phyloP scores from a whole-genome alignment of 2,113 vertebrate genomes.

The Erpornis zantholeuca region DNA sequence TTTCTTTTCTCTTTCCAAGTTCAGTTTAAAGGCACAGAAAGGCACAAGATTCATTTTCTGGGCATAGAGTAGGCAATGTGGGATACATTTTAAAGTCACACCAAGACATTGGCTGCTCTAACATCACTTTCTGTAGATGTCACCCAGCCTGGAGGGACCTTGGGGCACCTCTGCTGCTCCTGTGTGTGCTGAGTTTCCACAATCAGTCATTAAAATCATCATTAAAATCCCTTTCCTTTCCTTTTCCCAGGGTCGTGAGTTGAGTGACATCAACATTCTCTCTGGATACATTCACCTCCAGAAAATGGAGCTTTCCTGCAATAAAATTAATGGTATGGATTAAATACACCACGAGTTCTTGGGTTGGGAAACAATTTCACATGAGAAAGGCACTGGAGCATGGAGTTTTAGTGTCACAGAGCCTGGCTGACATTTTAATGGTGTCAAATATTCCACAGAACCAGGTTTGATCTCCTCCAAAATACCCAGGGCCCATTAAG shows the following conservation, averaged over 20 bases:
- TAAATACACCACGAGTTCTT: neutral
- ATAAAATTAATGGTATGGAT: constrained; percentile 88
- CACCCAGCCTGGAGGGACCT: neutral
- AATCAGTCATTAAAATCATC: neutral
- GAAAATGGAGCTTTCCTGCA: constrained; percentile 86
- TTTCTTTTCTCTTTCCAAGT: no score
- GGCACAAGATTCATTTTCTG: no score
- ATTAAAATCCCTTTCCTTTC: neutral
- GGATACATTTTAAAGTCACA: no score
- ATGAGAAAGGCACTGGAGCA: neutral
- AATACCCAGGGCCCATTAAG: neutral
- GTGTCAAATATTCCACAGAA: neutral
- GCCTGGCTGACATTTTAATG: neutral
- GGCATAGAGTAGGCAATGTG: no score
- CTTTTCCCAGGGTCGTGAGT: constrained; percentile 72
- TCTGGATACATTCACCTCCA: constrained; percentile 82
- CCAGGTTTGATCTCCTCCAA: neutral
- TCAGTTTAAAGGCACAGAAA: no score
- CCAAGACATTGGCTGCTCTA: neutral
- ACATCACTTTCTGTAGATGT: neutral
- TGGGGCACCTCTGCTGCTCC: neutral
- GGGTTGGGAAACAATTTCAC: neutral
- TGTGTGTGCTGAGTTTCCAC: neutral
- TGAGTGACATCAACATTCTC: constrained; percentile 82
- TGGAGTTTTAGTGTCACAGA: neutral